A percentile compares a stretch with the other conserved stretches of the same genome.
Conservation (phyloP, 2,797 vertebrate genomes). For the Dallia pectoralis region DNA sequence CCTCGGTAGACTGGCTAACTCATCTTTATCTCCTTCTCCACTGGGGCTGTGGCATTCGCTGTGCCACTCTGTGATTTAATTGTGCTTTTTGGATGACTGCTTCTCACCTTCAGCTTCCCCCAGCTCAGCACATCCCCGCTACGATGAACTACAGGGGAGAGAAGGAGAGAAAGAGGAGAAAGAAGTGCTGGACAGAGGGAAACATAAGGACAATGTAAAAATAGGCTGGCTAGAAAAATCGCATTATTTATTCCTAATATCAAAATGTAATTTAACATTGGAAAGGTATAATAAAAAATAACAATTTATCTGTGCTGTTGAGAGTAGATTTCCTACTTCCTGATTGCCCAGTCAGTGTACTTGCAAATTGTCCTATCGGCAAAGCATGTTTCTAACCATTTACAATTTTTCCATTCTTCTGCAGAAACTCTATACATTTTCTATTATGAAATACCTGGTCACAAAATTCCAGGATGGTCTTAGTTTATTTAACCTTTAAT, state of each 20-base stretch:
- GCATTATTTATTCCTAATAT: slow-evolving; percentile 37
- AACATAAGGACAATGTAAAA: slow-evolving; percentile 14
- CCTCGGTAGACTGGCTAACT: slow-evolving; percentile 16
- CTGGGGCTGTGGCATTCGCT: slow-evolving; percentile 32
- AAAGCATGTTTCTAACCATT: neutral
- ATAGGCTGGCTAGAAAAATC: slow-evolving; percentile 8
- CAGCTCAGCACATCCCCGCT: slow-evolving; percentile 35
- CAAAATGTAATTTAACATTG: slow-evolving; percentile 28
- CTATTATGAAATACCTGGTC: neutral
- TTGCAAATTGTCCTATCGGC: slow-evolving; percentile 4
- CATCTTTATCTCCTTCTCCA: slow-evolving; percentile 45
- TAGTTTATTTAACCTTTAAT: neutral
- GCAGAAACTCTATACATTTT: neutral
- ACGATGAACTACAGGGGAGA: slow-evolving; percentile 19
- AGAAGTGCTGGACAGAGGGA: slow-evolving; percentile 7
- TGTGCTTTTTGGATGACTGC: slow-evolving; percentile 75
- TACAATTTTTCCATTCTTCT: neutral
- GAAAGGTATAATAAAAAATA: slow-evolving; percentile 6
- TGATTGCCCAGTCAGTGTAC: neutral
- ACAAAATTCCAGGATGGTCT: neutral
- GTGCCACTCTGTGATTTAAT: slow-evolving; percentile 68
- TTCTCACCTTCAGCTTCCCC: slow-evolving; percentile 68
- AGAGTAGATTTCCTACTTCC: neutral
- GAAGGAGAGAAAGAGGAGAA: slow-evolving; percentile 17
- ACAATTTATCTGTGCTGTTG: slow-evolving; percentile 9